phyloP scores from a whole-genome alignment of 2,888 invertebrate species.

The Morpho helenor region DNA sequence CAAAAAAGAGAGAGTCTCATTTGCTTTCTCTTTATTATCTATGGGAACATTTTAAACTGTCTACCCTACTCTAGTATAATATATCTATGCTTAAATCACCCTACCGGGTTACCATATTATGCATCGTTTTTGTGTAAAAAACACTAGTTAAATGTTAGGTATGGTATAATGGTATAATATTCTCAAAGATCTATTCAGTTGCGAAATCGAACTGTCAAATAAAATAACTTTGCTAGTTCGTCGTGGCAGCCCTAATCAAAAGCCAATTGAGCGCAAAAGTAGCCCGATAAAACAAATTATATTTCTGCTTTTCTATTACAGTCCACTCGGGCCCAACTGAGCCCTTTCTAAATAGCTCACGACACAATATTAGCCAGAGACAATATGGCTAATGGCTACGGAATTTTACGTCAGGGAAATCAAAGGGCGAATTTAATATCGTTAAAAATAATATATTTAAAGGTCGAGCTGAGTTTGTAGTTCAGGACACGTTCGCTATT shows the following conservation, averaged over 20 bases:
- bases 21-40: too few relatives aligned
- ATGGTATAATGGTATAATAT: too few relatives aligned
- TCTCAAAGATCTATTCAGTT: too few relatives aligned
- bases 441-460: constrained; percentile 2
- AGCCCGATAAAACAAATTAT: constrained; percentile 18
- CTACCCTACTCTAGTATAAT: too few relatives aligned
- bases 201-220: not conserved
- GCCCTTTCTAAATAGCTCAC: constrained; percentile 8
- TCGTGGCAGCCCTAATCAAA: constrained; percentile 16
- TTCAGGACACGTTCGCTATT: too few relatives aligned
- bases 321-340: constrained; percentile 13
- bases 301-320: constrained; percentile 14
- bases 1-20: too few relatives aligned
- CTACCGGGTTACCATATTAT: too few relatives aligned
- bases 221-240: not conserved
- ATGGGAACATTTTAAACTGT: too few relatives aligned
- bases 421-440: constrained; percentile 1
- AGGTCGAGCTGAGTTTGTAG: too few relatives aligned
- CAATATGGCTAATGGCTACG: constrained; percentile 8
- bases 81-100: too few relatives aligned
- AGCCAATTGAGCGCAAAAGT: constrained; percentile 9
- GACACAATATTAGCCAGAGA: constrained; percentile 11
- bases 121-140: too few relatives aligned
- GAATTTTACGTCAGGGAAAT: constrained; percentile 8
- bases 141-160: too few relatives aligned